Evolutionary conservation across 2,888 invertebrate species (phyloP).

Genomic region (Ornithoptera alexandrae): DNA sequence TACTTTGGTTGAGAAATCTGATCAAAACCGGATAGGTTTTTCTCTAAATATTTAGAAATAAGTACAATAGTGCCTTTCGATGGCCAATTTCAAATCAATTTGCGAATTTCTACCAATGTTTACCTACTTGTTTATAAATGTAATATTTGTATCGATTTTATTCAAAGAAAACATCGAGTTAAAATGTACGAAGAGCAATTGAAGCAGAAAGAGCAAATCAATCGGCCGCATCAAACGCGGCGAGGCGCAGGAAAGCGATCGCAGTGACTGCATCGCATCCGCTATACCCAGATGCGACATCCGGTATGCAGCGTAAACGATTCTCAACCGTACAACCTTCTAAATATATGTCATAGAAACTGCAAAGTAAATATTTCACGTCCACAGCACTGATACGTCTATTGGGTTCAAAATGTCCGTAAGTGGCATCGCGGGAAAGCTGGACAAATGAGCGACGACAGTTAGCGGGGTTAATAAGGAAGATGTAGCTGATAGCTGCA

Average conservation of each 20-base stretch:
- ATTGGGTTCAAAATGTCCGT: slow-evolving; percentile 18
- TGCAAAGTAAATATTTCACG: neutral
- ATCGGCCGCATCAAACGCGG: slow-evolving; percentile 42
- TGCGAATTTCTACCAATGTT: too few relatives aligned
- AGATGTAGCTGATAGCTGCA: too few relatives aligned
- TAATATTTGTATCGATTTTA: neutral
- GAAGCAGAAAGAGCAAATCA: slow-evolving; percentile 35
- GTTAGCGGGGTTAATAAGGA: slow-evolving; percentile 10
- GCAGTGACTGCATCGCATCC: slow-evolving; percentile 51
- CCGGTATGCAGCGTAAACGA: slow-evolving; percentile 39
- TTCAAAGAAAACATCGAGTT: neutral
- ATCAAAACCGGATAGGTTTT: too few relatives aligned
- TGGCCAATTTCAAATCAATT: too few relatives aligned
- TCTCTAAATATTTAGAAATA: too few relatives aligned
- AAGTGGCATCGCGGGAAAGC: slow-evolving; percentile 15
- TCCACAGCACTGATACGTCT: slow-evolving; percentile 4
- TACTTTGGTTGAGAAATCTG: too few relatives aligned
- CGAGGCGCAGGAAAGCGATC: slow-evolving; percentile 54
- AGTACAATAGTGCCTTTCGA: too few relatives aligned
- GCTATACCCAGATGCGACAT: slow-evolving; percentile 37
- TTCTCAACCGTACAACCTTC: slow-evolving; percentile 35
- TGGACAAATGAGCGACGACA: slow-evolving; percentile 13
- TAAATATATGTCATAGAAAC: slow-evolving; percentile 31
- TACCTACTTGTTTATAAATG: too few relatives aligned
- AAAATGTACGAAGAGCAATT: slow-evolving; percentile 30